A percentile compares a stretch with the other conserved stretches of the same genome.
These are phyloP conservation scores for Sialis fuliginosa DNA, from an alignment of 2,888 invertebrate genomes.

Conservation along the genomic window DNA sequence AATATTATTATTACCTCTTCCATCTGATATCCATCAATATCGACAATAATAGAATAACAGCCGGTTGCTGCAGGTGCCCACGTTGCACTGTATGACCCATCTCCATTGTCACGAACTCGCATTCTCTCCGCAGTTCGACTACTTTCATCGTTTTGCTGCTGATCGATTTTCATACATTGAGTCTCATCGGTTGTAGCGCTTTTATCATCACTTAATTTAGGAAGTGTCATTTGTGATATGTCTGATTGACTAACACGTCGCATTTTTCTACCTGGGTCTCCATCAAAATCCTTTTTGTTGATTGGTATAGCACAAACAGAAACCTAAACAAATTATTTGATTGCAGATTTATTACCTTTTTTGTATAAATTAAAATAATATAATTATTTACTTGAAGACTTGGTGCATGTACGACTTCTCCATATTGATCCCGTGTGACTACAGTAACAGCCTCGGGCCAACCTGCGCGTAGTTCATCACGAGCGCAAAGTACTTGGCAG, in stretches of 20 bases:
- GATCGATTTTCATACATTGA: neutral
- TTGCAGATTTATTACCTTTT: too few species aligned
- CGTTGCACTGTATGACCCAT: slow-evolving; percentile 66
- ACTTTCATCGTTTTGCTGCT: neutral
- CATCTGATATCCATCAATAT: slow-evolving; percentile 68
- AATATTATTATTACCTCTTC: slow-evolving; percentile 33
- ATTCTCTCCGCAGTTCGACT: slow-evolving; percentile 57
- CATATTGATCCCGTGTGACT: slow-evolving; percentile 79
- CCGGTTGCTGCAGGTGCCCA: slow-evolving; percentile 92
- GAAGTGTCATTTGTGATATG: slow-evolving; percentile 21
- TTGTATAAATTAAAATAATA: neutral
- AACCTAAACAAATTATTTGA: slow-evolving; percentile 26
- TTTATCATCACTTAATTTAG: neutral
- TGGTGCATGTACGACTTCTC: slow-evolving; percentile 68
- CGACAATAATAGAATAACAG: slow-evolving; percentile 70
- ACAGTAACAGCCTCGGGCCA: slow-evolving; percentile 72
- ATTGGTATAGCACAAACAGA: slow-evolving; percentile 58
- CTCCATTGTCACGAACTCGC: slow-evolving; percentile 55
- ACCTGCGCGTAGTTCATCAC: slow-evolving; percentile 55
- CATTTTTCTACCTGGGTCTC: slow-evolving; percentile 39
- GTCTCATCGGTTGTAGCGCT: neutral
- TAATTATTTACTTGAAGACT: slow-evolving; percentile 51
- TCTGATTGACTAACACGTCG: slow-evolving; percentile 34
- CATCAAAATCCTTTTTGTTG: slow-evolving; percentile 43
- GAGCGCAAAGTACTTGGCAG: slow-evolving; percentile 65